A percentile compares a stretch with the other conserved stretches of the same genome.
Conservation (phyloP, 2,888 invertebrate species). For the Sepioteuthis lessoniana region DNA sequence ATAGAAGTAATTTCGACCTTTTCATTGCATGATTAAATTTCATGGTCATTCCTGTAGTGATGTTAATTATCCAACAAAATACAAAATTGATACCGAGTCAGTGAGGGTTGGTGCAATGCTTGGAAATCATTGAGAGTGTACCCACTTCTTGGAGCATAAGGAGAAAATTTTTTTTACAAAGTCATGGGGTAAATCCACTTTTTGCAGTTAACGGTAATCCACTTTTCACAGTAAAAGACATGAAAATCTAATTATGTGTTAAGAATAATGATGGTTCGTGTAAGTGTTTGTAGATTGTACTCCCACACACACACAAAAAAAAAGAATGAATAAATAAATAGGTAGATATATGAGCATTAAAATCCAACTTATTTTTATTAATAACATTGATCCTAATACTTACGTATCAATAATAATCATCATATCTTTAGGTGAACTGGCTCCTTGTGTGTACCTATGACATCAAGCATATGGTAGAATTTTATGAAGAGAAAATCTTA, state of each 20-base stretch:
- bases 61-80: no score
- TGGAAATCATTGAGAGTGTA: no score
- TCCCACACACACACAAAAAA: not conserved
- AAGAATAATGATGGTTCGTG: not conserved
- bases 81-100: no score
- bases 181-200: no score
- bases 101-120: no score
- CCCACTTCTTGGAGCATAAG: no score
- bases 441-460: constrained; percentile 76
- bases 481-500: not conserved
- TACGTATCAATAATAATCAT: constrained; percentile 77
- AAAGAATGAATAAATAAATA: not conserved
- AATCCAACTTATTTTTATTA: not conserved
- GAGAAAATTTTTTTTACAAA: no score
- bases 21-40: no score
- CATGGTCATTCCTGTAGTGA: no score
- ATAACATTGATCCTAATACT: constrained; percentile 56
- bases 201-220: no score
- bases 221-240: no score
- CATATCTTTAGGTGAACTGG: constrained; percentile 77
- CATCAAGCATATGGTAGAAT: not conserved
- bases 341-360: not conserved
- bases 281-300: not conserved
- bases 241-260: not conserved
- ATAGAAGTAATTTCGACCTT: not conserved